Base-by-base conservation (phyloP, 2,888 invertebrate species). In the Drosophila kuntzei region DNA sequence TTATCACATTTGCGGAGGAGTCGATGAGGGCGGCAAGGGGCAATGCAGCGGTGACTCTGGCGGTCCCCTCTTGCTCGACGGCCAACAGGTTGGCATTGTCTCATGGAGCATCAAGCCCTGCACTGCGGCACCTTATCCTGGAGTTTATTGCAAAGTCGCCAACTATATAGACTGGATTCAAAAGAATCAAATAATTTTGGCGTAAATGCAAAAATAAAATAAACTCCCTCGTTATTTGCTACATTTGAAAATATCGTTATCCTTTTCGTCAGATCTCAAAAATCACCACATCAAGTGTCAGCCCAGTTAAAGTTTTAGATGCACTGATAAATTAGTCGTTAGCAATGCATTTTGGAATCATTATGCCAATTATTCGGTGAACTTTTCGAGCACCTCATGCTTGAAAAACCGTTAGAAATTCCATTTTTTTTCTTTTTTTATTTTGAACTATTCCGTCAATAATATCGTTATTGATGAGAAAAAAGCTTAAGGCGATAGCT, bases 41-140 rank as follows among this genome's bases (percentile, higher is more conserved):
- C 90, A 91, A 27, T 92, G 92, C 70, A 89, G 80, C 44, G 92
- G 92, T 0, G 92, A 92, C 47, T 91, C 91, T 1, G 91, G 92
- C 11, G 91, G 92, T 2, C 91, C 92, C 0, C 76, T 92, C 1
- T 37, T 92, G 18, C 80, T 83, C 3, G 66, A 90, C 14, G 89
- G 81, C 5, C 64, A 75, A 2, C 92, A 92, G 75, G 85, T 92
- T 37, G 93, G 93, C 29, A 90, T 93, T 37, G 93, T 93, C 3
- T 93, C 93, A 1, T 93, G 93, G 93, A 92, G 92, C 61, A 54
- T 85, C 2, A 93, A 93, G 70, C 93, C 93, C 2, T 93, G 93
- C 69, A 82, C 92, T 0, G 63, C 87, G 16, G 78, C 88, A 3
- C 92, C 92, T 3, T 92, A 90, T 75, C 93, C 93, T 0, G 93